Conservation (phyloP, 2,113 vertebrate species). For the Catharus bicknelli region DNA sequence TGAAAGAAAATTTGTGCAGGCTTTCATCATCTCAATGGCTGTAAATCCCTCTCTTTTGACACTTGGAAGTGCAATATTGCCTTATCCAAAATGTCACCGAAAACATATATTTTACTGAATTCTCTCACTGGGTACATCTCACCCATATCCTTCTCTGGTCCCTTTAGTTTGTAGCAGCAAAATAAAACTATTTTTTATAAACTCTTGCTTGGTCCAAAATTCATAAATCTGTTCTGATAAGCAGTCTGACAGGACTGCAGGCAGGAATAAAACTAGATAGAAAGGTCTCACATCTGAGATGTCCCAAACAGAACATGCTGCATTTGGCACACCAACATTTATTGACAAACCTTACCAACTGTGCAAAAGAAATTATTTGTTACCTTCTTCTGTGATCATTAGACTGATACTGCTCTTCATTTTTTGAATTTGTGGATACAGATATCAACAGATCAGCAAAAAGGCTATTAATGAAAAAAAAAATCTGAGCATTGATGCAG, state of each 20-base stretch:
- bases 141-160: background rate
- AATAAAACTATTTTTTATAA: background rate
- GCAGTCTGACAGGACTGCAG: background rate
- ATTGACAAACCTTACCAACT: background rate
- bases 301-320: background rate
- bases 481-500: background rate
- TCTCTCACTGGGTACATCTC: background rate
- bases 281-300: background rate
- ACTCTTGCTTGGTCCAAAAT: background rate
- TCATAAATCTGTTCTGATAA: background rate
- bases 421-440: background rate
- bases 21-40: background rate
- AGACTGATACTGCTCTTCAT: background rate
- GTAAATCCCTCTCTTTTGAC: background rate
- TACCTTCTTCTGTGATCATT: background rate
- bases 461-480: background rate
- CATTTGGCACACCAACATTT: background rate
- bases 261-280: background rate
- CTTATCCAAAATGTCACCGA: background rate
- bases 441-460: background rate
- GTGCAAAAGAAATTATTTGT: background rate
- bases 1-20: background rate
- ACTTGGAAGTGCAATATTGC: background rate
- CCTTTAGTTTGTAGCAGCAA: background rate
- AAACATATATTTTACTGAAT: background rate